Percentiles rank a stretch among this genome's conserved stretches.
Evolutionary conservation across 2,113 vertebrate genomes (phyloP).

Genomic region (Atherinomorus stipes): DNA sequence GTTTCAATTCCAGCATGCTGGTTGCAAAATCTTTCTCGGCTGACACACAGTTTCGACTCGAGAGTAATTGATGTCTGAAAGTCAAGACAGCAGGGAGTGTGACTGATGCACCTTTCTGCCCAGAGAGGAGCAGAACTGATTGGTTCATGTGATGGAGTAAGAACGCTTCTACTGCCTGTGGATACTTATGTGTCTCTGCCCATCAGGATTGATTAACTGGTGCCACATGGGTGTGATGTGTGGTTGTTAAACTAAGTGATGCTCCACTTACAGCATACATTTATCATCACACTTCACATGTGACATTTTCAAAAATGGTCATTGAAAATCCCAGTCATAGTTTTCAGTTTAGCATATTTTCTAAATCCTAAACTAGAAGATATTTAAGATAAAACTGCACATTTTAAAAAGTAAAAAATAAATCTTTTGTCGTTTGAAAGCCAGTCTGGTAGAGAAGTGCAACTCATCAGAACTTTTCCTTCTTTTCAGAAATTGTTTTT

Average conservation of each 20-base stretch:
- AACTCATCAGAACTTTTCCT: conserved; percentile 19
- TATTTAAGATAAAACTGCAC: background rate
- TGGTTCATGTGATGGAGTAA: conserved; percentile 23
- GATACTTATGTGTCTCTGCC: background rate
- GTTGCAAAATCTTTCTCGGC: background rate
- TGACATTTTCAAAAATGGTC: background rate
- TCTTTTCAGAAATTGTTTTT: conserved; percentile 21
- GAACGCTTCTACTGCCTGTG: background rate
- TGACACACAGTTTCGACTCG: conserved; percentile 3
- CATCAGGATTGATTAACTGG: conserved; percentile 31
- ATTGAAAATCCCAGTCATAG: background rate
- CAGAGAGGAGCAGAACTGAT: conserved; percentile 17
- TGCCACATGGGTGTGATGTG: background rate
- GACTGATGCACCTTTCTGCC: conserved; percentile 40
- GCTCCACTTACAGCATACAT: background rate
- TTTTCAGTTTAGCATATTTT: rapidly evolving
- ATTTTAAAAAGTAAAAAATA: background rate
- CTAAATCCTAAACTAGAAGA: background rate
- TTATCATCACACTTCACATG: background rate
- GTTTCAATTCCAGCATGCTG: conserved; percentile 14
- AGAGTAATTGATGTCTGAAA: conserved; percentile 14
- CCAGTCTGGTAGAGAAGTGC: background rate
- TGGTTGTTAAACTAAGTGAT: conserved; percentile 21
- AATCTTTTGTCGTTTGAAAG: conserved; percentile 1
- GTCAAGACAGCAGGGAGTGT: background rate